Evolutionary conservation across 2,113 vertebrate genomes (phyloP), one percentile per base, ranked within the genome.

Genomic region (Dolichallabes microphthalmus): DNA sequence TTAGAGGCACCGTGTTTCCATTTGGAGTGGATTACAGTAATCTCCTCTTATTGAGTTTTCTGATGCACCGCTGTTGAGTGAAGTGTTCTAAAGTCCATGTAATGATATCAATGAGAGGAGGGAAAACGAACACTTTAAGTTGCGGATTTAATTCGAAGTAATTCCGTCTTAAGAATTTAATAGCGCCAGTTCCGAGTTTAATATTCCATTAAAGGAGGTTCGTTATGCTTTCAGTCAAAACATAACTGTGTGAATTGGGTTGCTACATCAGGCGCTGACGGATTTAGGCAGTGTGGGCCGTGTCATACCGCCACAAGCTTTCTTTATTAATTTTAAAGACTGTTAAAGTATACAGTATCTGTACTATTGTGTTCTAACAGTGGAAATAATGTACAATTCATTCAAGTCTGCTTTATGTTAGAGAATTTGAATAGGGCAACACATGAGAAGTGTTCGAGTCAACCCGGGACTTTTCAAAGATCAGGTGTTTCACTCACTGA

Each of bases 21-120:
- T 91, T 92, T 88, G 61, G 84, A 85, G 63, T 73, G 90, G 88
- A 92, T 93, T 91, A 91, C 88, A 86, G 87, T 81, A 92, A 93
- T 93, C 90, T 91, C 60, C 84, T 80, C 81, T 90, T 89, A 92
- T 89, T 90, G 87, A 91, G 86, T 81, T 87, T 71, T 82, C 88
- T 92, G 90, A 92, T 92, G 83, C 87, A 82, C 86, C 75, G 66
- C 12, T 3, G 82, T 86, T 25, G 58, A 77, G 68, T 53, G 57
- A 83, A 87, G 88, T 90, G 85, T 77, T 90, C 87, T 88, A 86
- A 87, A 89, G 66, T 69, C 88, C 88, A 80, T 83, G 87, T 91
- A 89, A 93, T 91, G 89, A 91, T 90, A 92, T 87, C 79, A 89
- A 85, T 79, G 85, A 74, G 61, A 57, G 53, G 75, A 69, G 11